These are phyloP conservation scores for Crossocerus cetratus DNA, from an alignment of 2,888 invertebrate genomes.

Conservation along the genomic window DNA sequence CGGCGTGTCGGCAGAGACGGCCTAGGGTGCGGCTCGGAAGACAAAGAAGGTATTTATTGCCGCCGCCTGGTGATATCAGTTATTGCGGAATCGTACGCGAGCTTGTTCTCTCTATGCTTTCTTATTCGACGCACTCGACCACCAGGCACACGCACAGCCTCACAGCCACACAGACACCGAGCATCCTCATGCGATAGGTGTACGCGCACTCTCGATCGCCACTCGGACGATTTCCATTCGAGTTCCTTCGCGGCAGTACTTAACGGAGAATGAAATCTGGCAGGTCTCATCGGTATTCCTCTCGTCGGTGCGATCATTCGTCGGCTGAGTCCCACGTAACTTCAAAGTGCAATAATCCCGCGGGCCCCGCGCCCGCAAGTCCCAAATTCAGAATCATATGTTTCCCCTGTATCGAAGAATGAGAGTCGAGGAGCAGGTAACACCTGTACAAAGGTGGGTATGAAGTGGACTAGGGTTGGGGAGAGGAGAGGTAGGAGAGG, in stretches of 20 bases:
- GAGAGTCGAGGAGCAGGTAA: slow-evolving; percentile 64
- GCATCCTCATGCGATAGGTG: no score
- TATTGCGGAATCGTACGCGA: slow-evolving; percentile 35
- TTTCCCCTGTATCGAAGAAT: slow-evolving; percentile 73
- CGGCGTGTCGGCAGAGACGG: slow-evolving; percentile 52
- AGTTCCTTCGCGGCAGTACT: slow-evolving; percentile 1
- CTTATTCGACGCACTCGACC: no score
- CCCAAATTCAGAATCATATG: slow-evolving; percentile 68
- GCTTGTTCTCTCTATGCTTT: no score
- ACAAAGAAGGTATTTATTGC: slow-evolving; percentile 67
- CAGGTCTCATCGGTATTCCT: background rate
- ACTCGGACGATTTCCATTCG: background rate
- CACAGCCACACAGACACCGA: no score
- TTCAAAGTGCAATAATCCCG: background rate
- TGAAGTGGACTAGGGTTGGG: background rate
- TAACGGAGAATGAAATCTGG: background rate
- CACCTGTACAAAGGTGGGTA: slow-evolving; percentile 43
- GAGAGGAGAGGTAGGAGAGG: slow-evolving; percentile 8
- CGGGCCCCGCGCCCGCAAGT: background rate
- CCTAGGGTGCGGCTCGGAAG: slow-evolving; percentile 64
- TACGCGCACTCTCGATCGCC: no score
- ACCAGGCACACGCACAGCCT: no score
- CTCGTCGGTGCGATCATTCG: background rate
- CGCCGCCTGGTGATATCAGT: slow-evolving; percentile 41
- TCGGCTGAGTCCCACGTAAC: background rate